Evolutionary conservation across 2,888 invertebrate species (phyloP), one percentile per base, ranked within the genome.

Genomic region (Clostera curtula): DNA sequence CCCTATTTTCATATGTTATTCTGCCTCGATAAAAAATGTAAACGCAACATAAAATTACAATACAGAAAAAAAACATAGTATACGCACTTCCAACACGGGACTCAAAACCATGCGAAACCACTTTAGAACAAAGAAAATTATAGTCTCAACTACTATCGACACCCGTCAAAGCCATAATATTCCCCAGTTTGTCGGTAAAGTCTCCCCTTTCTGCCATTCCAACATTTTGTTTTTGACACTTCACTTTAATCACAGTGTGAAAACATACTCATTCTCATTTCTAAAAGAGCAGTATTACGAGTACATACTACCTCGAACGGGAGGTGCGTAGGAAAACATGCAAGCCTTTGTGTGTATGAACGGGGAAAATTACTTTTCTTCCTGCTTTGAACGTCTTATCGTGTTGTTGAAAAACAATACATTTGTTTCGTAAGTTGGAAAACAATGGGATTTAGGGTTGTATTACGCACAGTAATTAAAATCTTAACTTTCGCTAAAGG

Each of bases 221-320:
- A 36, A 40, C 69, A 74, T 80, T 79, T 82, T 79, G 75, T 79
- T 79, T 76, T 75, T 73, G 76, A 77, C 80, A 79, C 82, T 82
- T 79, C 82, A 72, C 79, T 80, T 75, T 82, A 82, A 82, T 82
- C 80, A 77, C 79, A 63, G 71, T 66, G 64, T 66, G 71, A 71
- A 73, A 59, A 79, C 67, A 68, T 69, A 74, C 62, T 64, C 60
- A 56, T 68, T 72, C 59, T 79, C 75, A 77, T 82, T 74, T 66
- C 60, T 61, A 79, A 79, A 70, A 79, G 77, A 77, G 74, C 77
- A 71, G 43, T 49, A 55, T 59, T 65, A 44, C 38, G 7, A 47
- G 40, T n/a, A n/a, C n/a, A n/a, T n/a, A n/a, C n/a, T n/a, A n/a
- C n/a, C n/a, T 46, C 52, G 57, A 51, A 49, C 30, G 37, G 49